These are phyloP conservation scores for Sturnus vulgaris DNA, from an alignment of 2,113 vertebrate species.

Conservation along the genomic window DNA sequence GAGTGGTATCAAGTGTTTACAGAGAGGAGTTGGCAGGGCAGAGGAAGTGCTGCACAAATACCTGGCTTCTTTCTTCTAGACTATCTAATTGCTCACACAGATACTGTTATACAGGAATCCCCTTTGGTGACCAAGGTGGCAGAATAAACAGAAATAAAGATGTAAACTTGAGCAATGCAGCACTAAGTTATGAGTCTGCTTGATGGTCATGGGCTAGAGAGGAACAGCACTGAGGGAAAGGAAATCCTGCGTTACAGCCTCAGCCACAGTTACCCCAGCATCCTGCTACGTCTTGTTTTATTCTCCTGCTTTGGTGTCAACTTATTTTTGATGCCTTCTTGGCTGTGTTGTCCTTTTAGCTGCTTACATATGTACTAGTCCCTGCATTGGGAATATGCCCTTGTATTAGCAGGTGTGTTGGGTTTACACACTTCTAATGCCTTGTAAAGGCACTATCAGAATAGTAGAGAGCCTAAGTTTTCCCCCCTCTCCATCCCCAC, in stretches of 20 bases:
- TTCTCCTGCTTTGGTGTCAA: not conserved
- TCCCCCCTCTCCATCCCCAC: not conserved
- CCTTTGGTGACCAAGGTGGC: not conserved
- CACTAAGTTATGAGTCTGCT: not conserved
- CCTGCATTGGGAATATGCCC: not conserved
- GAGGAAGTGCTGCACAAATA: not conserved
- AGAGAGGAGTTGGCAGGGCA: not conserved
- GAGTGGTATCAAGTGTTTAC: not conserved
- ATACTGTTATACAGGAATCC: not conserved
- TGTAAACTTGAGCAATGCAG: not conserved
- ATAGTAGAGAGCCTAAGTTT: not conserved
- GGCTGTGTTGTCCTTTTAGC: not conserved
- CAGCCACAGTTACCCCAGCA: not conserved
- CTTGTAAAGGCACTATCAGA: not conserved
- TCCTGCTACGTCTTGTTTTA: not conserved
- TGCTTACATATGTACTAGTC: not conserved
- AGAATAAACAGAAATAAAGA: not conserved
- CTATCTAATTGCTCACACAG: not conserved
- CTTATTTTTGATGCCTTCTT: not conserved
- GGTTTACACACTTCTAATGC: rapidly evolving
- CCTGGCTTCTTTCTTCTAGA: not conserved
- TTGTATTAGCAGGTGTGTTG: not conserved
- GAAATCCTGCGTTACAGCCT: not conserved
- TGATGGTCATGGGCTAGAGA: not conserved
- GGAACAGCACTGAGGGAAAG: not conserved